Percentiles rank a stretch among this genome's conserved stretches.
Evolutionary conservation across 2,797 vertebrate species (phyloP).

Genomic region (Microcaecilia unicolor): DNA sequence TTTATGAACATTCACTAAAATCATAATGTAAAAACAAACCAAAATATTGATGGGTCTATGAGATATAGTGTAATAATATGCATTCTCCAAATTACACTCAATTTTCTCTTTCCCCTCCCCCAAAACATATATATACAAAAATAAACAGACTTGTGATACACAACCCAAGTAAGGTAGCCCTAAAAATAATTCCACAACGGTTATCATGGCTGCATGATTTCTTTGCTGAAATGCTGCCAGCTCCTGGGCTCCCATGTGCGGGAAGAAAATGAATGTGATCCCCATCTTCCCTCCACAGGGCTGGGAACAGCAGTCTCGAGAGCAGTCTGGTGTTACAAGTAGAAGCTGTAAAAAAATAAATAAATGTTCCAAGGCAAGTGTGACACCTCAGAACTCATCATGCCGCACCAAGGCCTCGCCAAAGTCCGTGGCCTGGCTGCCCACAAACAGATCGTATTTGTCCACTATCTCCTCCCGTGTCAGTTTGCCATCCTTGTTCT

Average conservation of each 20-base stretch:
- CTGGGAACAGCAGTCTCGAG: conserved; percentile 40
- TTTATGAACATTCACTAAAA: too few species aligned
- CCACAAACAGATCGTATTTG: conserved; percentile 84
- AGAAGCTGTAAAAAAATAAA: conserved; percentile 74
- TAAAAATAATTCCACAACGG: conserved; percentile 19
- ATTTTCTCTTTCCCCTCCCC: too few species aligned
- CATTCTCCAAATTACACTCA: conserved; percentile 24
- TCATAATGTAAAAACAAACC: too few species aligned
- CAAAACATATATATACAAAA: conserved; percentile 37
- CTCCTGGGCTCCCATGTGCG: conserved; percentile 4
- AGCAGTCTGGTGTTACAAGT: conserved; percentile 45
- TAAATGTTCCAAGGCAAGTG: conserved; percentile 56
- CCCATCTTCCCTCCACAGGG: conserved; percentile 11
- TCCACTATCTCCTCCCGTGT: conserved; percentile 76
- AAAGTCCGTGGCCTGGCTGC: conserved; percentile 88
- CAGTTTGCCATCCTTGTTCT: conserved; percentile 80
- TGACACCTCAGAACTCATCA: conserved; percentile 70
- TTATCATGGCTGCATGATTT: conserved; percentile 14
- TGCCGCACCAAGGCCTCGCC: conserved; percentile 81
- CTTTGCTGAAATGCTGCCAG: conserved; percentile 14
- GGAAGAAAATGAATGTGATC: conserved; percentile 10
- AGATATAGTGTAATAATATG: conserved; percentile 5
- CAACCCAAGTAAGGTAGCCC: conserved; percentile 32
- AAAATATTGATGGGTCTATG: too few species aligned
- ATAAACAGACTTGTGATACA: conserved; percentile 34